Evolutionary conservation across 2,888 invertebrate species (phyloP).

Genomic region (Diabrotica balteata): DNA sequence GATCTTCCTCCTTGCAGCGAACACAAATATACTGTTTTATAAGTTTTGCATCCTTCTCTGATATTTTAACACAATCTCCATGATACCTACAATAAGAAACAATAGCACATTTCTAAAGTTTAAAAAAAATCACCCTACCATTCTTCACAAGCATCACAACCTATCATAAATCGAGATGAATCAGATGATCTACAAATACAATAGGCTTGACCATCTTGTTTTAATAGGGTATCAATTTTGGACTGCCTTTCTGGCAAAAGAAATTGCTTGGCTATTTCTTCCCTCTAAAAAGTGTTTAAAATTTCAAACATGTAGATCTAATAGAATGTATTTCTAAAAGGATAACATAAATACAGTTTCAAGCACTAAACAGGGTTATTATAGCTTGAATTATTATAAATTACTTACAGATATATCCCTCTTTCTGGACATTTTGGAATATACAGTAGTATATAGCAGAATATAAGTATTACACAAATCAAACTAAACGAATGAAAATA

Average conservation of each 20-base stretch:
- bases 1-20: slow-evolving; percentile 83
- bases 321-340: not conserved
- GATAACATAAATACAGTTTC: no score
- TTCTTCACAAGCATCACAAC: slow-evolving; percentile 96
- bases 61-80: slow-evolving; percentile 95
- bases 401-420: slow-evolving; percentile 43
- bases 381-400: no score
- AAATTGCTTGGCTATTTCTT: slow-evolving; percentile 89
- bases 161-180: slow-evolving; percentile 96
- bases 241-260: slow-evolving; percentile 88
- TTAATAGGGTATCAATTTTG: slow-evolving; percentile 85
- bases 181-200: slow-evolving; percentile 95
- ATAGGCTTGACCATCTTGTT: slow-evolving; percentile 91
- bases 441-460: not conserved
- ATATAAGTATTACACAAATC: no score
- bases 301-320: not conserved
- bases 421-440: slow-evolving; percentile 41
- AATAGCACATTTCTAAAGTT: not conserved
- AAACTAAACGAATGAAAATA: no score
- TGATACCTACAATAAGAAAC: slow-evolving; percentile 69
- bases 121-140: slow-evolving; percentile 65
- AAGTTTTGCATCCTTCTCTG: slow-evolving; percentile 89
- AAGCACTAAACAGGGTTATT: no score
- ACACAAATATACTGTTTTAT: slow-evolving; percentile 95
- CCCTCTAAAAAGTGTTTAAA: slow-evolving; percentile 65